Percentiles rank a stretch among this genome's conserved stretches.
Conservation (phyloP, 2,888 invertebrate species). For the Cacoxenus indagator region DNA sequence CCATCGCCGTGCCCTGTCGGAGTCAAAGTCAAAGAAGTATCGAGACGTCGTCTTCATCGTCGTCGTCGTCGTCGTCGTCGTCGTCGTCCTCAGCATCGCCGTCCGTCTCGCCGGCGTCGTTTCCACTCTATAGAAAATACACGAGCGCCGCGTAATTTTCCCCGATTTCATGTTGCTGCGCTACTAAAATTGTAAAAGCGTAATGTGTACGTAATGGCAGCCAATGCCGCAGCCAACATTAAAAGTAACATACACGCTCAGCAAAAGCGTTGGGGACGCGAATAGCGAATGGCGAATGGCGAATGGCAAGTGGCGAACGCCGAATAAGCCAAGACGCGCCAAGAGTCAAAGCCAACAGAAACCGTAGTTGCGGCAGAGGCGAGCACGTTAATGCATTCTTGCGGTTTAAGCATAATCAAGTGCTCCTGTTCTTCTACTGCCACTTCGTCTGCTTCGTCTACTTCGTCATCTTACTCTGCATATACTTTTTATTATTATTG, state of each 20-base stretch:
- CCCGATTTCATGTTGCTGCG: not conserved
- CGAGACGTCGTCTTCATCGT: constrained; percentile 14
- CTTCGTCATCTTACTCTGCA: no score
- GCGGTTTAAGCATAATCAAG: no score
- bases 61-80: constrained; percentile 28
- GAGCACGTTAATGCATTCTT: no score
- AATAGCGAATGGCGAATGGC: no score
- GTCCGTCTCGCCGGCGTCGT: not conserved
- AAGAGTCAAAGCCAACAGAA: no score
- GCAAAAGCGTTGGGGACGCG: not conserved
- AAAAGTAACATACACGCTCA: not conserved
- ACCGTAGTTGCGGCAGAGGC: no score
- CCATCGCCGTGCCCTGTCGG: not conserved
- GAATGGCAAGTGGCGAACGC: no score
- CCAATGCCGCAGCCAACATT: not conserved
- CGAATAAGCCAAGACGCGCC: no score
- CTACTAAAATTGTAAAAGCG: not conserved
- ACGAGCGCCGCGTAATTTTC: not conserved
- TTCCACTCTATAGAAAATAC: not conserved
- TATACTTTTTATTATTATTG: no score
- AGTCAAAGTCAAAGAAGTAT: not conserved
- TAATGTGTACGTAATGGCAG: not conserved
- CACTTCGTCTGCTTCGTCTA: no score
- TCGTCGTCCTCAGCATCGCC: not conserved
- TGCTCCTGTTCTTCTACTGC: no score